Conservation (phyloP, 1,140 invertebrate genomes). For the Aphis gossypii region DNA sequence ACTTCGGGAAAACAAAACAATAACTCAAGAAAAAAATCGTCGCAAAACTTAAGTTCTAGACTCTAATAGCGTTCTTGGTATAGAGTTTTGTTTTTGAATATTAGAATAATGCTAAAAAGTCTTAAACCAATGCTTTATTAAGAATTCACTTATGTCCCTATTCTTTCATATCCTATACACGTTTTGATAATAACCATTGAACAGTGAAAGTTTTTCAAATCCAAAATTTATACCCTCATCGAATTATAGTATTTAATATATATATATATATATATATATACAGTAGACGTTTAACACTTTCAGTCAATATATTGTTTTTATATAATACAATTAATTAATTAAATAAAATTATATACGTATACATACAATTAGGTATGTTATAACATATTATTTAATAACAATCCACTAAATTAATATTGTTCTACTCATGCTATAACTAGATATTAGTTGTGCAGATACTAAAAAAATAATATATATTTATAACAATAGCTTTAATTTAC, state of each 20-base stretch:
- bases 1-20: constrained; percentile 20
- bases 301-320: too few species aligned
- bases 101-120: not conserved
- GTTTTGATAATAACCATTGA: not conserved
- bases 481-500: not conserved
- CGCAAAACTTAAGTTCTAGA: not conserved
- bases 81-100: not conserved
- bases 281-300: not conserved
- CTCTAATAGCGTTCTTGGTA: not conserved
- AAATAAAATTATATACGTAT: not conserved
- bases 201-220: not conserved
- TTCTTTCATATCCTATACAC: not conserved
- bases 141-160: not conserved
- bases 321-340: too few species aligned
- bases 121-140: not conserved
- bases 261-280: not conserved
- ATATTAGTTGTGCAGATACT: not conserved
- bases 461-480: not conserved
- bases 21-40: not conserved
- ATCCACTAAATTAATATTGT: not conserved
- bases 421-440: not conserved
- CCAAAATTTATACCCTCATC: not conserved
- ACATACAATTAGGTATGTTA: not conserved
- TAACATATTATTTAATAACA: not conserved
- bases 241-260: not conserved